These are phyloP conservation scores for Echiichthys vipera DNA, from an alignment of 2,797 vertebrate genomes.

Conservation along the genomic window DNA sequence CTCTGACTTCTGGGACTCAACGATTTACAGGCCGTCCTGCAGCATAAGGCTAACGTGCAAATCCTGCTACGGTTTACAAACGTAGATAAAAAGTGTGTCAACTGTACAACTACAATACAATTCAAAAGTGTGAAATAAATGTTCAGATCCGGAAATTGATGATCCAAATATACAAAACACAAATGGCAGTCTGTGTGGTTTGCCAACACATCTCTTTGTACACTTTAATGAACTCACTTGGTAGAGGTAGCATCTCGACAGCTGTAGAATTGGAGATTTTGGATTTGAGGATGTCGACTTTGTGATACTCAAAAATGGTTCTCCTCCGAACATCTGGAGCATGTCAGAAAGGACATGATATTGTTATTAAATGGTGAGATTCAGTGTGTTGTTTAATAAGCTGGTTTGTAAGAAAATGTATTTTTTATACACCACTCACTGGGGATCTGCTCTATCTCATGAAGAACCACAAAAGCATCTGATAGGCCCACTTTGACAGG, in stretches of 20 bases:
- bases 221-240: constrained; percentile 85
- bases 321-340: constrained; percentile 91
- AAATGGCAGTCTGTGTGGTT: neutral
- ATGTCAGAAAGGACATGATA: constrained; percentile 20
- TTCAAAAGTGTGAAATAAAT: neutral
- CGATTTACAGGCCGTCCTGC: neutral
- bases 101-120: no score
- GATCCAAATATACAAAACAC: neutral
- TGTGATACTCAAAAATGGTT: constrained; percentile 98
- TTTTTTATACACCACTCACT: constrained; percentile 82
- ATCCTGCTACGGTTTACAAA: neutral
- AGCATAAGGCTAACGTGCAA: neutral
- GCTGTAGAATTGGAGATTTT: constrained; percentile 90
- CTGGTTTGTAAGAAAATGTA: neutral
- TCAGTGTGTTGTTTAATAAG: neutral
- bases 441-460: constrained; percentile 94
- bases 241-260: constrained; percentile 93
- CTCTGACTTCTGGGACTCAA: neutral
- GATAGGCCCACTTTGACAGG: constrained; percentile 97
- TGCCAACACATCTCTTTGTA: neutral
- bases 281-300: constrained; percentile 92
- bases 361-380: neutral
- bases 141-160: neutral
- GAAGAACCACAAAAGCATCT: constrained; percentile 95
- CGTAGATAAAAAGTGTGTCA: no score